A percentile compares a stretch with the other conserved stretches of the same genome.
Evolutionary conservation across 2,888 invertebrate species (phyloP).

Genomic region (Drosophila demipolita): DNA sequence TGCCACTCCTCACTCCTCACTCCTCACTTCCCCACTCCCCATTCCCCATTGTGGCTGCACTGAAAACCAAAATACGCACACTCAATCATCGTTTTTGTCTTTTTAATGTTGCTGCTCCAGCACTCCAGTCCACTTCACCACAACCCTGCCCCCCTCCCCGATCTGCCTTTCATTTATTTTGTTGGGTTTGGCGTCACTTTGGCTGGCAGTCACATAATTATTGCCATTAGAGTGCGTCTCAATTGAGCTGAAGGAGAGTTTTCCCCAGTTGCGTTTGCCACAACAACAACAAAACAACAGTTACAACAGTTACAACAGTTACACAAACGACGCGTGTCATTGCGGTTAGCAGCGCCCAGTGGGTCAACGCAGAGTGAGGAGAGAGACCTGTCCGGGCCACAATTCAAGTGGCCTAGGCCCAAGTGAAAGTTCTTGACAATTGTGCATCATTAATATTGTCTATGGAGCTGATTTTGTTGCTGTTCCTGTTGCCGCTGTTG

Average conservation of each 20-base stretch:
- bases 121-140: neutral
- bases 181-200: conserved; percentile 39
- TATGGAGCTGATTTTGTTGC: conserved; percentile 52
- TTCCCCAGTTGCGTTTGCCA: conserved; percentile 29
- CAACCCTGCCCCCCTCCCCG: neutral
- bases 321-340: conserved; percentile 75
- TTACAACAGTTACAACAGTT: conserved; percentile 9
- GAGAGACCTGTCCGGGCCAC: conserved; percentile 56
- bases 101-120: conserved; percentile 55
- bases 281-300: neutral
- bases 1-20: neutral
- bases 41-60: conserved; percentile 51
- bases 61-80: conserved; percentile 78
- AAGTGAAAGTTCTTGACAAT: conserved; percentile 79
- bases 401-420: conserved; percentile 74
- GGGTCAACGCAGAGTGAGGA: conserved; percentile 50
- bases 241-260: conserved; percentile 64
- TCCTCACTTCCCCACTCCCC: neutral
- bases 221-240: conserved; percentile 80
- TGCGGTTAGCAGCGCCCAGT: conserved; percentile 64
- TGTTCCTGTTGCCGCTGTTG: conserved; percentile 19
- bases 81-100: conserved; percentile 80
- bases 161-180: conserved; percentile 19
- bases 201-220: conserved; percentile 72
- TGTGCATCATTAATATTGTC: conserved; percentile 78